These are phyloP conservation scores for Poeciliopsis turneri DNA, from an alignment of 2,797 vertebrate species.

Conservation along the genomic window DNA sequence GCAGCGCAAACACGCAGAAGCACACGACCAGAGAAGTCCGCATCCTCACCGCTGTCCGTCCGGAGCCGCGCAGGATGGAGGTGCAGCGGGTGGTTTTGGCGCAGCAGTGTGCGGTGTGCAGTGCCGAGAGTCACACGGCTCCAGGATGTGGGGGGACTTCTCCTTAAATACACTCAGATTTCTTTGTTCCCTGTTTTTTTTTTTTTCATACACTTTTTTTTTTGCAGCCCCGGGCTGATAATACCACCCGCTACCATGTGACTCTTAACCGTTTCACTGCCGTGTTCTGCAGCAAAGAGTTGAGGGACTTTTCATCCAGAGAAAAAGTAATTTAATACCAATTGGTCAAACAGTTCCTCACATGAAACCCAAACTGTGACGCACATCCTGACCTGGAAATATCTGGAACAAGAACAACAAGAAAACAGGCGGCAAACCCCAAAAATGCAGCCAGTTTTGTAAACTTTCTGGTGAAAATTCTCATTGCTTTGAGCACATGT, in stretches of 20 bases:
- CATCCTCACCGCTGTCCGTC: constrained; percentile 63
- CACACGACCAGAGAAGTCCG: constrained; percentile 63
- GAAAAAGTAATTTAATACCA: neutral
- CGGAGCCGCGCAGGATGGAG: constrained; percentile 27
- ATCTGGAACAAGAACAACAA: neutral
- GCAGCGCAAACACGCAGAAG: constrained; percentile 68
- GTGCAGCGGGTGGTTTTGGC: constrained; percentile 28
- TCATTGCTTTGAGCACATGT: neutral
- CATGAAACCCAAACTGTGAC: neutral
- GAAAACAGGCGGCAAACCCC: neutral
- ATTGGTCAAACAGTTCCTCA: neutral
- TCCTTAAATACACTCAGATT: constrained; percentile 75
- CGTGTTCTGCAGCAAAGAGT: constrained; percentile 22
- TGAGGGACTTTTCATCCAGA: constrained; percentile 10
- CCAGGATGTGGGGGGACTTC: constrained; percentile 36
- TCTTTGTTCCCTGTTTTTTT: constrained; percentile 72
- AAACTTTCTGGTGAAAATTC: neutral
- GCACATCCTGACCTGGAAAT: neutral
- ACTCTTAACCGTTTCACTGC: constrained; percentile 73
- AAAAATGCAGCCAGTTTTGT: neutral
- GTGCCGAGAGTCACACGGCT: constrained; percentile 42
- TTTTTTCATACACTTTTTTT: constrained; percentile 35
- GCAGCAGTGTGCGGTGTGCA: constrained; percentile 41
- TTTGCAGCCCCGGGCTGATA: constrained; percentile 66
- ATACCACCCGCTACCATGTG: constrained; percentile 72